Conservation (phyloP, 1,140 invertebrate species). For the Hermetia illucens region DNA sequence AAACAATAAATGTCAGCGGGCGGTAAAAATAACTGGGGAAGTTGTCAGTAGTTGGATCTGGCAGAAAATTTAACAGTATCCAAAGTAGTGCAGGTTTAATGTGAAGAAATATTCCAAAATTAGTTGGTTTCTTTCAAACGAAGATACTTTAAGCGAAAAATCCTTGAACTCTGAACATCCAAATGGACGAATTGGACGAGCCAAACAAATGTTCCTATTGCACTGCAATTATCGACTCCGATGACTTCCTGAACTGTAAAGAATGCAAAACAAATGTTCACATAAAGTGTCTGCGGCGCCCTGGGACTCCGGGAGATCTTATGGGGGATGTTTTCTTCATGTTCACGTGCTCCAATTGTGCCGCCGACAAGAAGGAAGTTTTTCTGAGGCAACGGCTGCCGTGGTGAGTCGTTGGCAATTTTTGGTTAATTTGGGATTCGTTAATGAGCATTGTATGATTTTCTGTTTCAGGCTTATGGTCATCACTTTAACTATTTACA, state of each 20-base stretch:
- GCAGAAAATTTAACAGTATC: too few species aligned
- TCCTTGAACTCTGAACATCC: too few species aligned
- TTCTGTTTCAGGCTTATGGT: slow-evolving; percentile 47
- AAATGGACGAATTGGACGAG: not conserved
- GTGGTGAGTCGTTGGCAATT: slow-evolving; percentile 34
- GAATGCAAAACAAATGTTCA: slow-evolving; percentile 43
- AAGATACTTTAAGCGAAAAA: too few species aligned
- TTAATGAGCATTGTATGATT: slow-evolving; percentile 5
- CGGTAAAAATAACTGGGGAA: too few species aligned
- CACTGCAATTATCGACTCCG: slow-evolving; percentile 9
- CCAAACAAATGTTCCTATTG: slow-evolving; percentile 8
- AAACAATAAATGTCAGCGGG: too few species aligned
- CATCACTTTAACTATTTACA: slow-evolving; percentile 45
- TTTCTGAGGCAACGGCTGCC: slow-evolving; percentile 45
- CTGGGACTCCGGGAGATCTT: slow-evolving; percentile 48
- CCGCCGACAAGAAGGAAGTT: slow-evolving; percentile 35
- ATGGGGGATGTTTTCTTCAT: slow-evolving; percentile 63
- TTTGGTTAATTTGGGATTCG: slow-evolving; percentile 1
- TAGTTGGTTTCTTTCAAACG: too few species aligned
- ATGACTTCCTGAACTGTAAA: slow-evolving; percentile 32
- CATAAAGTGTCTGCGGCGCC: slow-evolving; percentile 41
- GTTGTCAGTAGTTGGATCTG: too few species aligned
- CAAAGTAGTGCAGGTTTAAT: too few species aligned
- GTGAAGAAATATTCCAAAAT: too few species aligned
- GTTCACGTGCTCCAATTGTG: slow-evolving; percentile 52